Evolutionary conservation across 2,113 vertebrate genomes (phyloP), one percentile per base, ranked within the genome.

Genomic region (Lynx canadensis): DNA sequence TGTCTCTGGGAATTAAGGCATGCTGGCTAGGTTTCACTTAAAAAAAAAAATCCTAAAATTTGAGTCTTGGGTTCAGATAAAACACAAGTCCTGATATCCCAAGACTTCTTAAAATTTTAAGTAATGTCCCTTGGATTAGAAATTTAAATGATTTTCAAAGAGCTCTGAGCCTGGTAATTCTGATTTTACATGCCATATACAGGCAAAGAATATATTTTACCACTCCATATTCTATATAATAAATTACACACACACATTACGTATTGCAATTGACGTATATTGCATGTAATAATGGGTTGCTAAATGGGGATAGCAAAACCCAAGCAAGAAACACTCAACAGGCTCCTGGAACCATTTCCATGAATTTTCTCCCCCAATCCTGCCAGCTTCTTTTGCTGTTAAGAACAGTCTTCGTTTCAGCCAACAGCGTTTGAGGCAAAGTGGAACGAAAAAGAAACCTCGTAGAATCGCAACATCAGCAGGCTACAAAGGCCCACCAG

Each of bases 1-100:
- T n/a, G 7, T 33, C 89, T 94, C 71, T 73, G 76, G 89, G 85
- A 85, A 25, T 69, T 57, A 25, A 97, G 63, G 57, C 57, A 65
- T 55, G 76, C 55, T 88, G 29, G 68, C 14, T 50, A 23, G 33
- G 4, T 69, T 38, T 69, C 50, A 86, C 36, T 10, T 3, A 76
- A 36, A 79, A 73, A 16, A 45, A 85, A 45, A 87, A 36, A n/a
- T 14, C 33, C 2, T 33, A 81, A 4, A 18, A 50, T 74, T 60
- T 91, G 38, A 80, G 23, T 68, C 52, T 89, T 73, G 15, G 48
- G 11, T 65, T 95, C 79, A 79, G 68, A 82, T 38, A 86, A 80
- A 96, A 82, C 33, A 36, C 36, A 96, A 68, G 23, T 71, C 87
- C 84, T 60, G 45, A 73, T 60, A 29, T 69, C 38, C 41, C 21